Conservation (phyloP, 2,113 vertebrate genomes). For the Myiagra hebetior region DNA sequence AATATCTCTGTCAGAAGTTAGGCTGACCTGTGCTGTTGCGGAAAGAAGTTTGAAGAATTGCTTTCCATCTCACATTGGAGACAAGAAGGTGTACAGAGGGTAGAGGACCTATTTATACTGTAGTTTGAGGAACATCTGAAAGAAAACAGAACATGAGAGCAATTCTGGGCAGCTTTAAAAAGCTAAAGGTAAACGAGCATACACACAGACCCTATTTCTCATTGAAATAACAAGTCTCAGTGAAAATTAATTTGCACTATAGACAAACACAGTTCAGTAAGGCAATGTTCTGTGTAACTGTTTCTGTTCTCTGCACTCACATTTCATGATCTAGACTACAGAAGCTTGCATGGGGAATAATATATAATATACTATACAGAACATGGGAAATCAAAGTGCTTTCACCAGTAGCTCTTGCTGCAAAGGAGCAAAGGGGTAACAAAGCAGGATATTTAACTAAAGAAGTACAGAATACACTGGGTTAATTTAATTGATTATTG, state of each 20-base stretch:
- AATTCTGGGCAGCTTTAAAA: background rate
- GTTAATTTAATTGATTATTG: background rate
- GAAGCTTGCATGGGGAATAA: background rate
- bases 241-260: background rate
- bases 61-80: background rate
- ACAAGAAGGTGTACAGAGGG: background rate
- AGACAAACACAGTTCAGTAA: background rate
- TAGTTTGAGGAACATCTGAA: background rate
- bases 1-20: background rate
- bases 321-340: background rate
- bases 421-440: background rate
- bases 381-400: background rate
- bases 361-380: background rate
- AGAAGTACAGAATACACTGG: background rate
- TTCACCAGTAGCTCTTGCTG: background rate
- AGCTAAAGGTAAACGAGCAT: background rate
- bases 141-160: background rate
- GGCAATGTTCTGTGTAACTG: background rate
- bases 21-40: background rate
- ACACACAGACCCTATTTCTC: background rate
- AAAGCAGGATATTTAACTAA: background rate
- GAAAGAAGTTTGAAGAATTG: background rate
- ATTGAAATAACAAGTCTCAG: background rate
- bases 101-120: background rate
- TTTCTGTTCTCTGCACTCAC: background rate